These are phyloP conservation scores for Oriolus oriolus DNA, from an alignment of 2,113 vertebrate genomes.

Conservation along the genomic window DNA sequence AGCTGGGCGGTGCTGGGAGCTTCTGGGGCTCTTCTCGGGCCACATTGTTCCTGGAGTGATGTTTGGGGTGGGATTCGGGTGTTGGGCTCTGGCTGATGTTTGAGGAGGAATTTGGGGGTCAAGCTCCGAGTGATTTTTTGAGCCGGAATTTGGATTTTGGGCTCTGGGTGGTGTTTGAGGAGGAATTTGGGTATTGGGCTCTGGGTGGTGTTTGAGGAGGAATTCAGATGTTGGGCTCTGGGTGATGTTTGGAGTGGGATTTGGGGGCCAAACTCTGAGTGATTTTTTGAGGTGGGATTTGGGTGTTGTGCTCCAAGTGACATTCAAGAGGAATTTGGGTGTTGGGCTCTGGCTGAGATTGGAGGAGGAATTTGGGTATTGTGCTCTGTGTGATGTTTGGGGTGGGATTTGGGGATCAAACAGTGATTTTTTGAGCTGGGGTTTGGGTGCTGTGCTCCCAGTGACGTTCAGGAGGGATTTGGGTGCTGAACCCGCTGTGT, in stretches of 20 bases:
- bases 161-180: neutral
- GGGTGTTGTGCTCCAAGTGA: neutral
- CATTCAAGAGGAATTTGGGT: too few species aligned
- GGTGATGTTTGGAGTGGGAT: neutral
- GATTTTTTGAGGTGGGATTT: neutral
- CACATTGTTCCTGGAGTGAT: neutral
- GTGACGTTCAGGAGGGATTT: neutral
- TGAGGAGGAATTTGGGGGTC: neutral
- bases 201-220: neutral
- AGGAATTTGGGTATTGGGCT: accelerated
- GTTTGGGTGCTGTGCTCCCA: neutral
- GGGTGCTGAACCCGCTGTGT: too few species aligned
- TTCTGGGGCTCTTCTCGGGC: neutral
- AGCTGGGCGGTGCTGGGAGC: neutral
- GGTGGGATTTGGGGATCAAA: neutral
- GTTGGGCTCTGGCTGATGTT: too few species aligned
- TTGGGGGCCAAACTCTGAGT: too few species aligned
- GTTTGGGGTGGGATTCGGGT: neutral
- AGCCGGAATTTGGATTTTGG: neutral
- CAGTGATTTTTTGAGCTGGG: neutral
- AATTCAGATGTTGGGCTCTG: accelerated
- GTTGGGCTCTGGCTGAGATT: neutral
- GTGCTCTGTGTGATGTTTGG: neutral
- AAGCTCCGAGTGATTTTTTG: too few species aligned
- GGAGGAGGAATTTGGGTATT: neutral